Percentiles rank a stretch among this genome's conserved stretches.
phyloP scores from a whole-genome alignment of 2,113 vertebrate genomes.

The Hymenochirus boettgeri region DNA sequence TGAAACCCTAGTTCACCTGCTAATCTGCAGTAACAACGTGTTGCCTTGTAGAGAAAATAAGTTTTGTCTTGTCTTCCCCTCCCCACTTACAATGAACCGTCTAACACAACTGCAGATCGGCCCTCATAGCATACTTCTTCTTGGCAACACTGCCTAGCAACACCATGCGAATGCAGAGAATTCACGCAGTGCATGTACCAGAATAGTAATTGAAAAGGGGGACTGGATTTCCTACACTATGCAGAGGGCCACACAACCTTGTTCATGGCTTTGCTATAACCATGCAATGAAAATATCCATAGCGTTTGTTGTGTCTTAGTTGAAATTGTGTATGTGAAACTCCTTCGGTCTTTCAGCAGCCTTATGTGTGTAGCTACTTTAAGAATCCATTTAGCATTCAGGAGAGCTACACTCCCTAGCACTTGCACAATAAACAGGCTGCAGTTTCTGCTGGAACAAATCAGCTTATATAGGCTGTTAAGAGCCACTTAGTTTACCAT shows the following conservation, averaged over 20 bases:
- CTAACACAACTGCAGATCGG: constrained; percentile 14
- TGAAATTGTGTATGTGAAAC: neutral
- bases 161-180: constrained; percentile 19
- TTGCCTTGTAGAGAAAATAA: constrained; percentile 12
- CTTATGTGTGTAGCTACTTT: neutral
- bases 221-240: constrained; percentile 15
- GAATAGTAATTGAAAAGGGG: constrained; percentile 29
- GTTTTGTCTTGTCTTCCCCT: constrained; percentile 21
- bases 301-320: neutral
- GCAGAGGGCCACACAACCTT: constrained; percentile 14
- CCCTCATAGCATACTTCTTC: constrained; percentile 21
- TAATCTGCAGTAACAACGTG: neutral
- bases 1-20: neutral
- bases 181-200: constrained; percentile 26
- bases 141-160: constrained; percentile 39
- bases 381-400: neutral
- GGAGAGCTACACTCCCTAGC: too few species aligned
- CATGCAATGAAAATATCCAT: constrained; percentile 7
- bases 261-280: constrained; percentile 7
- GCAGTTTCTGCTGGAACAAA: neutral
- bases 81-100: constrained; percentile 1
- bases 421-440: neutral
- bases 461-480: neutral
- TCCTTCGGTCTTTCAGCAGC: neutral
- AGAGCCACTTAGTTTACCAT: neutral